These are phyloP conservation scores for Cheiracanthium punctorium DNA, from an alignment of 2,888 invertebrate genomes.

Conservation along the genomic window DNA sequence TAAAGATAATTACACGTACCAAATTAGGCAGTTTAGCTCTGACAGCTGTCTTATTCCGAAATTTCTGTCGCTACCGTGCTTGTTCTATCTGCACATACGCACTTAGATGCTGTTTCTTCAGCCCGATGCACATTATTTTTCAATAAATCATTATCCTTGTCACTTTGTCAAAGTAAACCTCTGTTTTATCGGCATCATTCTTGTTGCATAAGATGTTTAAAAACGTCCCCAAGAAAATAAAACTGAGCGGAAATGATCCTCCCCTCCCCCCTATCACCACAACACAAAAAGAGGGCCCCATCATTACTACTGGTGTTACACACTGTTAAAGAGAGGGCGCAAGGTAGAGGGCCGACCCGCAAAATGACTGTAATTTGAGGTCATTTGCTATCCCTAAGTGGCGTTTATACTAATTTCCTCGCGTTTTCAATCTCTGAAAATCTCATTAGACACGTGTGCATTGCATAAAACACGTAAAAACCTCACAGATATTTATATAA, in stretches of 20 bases:
- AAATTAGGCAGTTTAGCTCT: no score
- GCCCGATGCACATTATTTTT: neutral
- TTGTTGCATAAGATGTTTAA: neutral
- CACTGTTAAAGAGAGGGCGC: constrained; percentile 20
- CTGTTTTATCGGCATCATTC: neutral
- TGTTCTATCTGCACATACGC: no score
- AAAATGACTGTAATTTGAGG: constrained; percentile 61
- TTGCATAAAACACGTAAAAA: neutral
- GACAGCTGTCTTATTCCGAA: no score
- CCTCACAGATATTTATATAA: no score
- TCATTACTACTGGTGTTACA: constrained; percentile 52
- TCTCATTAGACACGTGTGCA: neutral
- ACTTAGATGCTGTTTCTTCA: no score
- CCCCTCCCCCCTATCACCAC: neutral
- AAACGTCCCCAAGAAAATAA: neutral
- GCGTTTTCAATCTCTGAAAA: constrained; percentile 39
- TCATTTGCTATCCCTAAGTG: constrained; percentile 42
- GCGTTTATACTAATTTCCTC: constrained; percentile 32
- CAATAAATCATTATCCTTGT: neutral
- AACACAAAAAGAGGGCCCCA: constrained; percentile 24
- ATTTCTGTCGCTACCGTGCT: no score
- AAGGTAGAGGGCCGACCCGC: neutral
- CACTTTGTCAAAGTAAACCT: neutral
- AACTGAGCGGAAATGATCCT: neutral
- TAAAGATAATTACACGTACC: no score